A percentile compares a stretch with the other conserved stretches of the same genome.
Evolutionary conservation across 2,797 vertebrate genomes (phyloP).

Genomic region (Sarcophilus harrisii): DNA sequence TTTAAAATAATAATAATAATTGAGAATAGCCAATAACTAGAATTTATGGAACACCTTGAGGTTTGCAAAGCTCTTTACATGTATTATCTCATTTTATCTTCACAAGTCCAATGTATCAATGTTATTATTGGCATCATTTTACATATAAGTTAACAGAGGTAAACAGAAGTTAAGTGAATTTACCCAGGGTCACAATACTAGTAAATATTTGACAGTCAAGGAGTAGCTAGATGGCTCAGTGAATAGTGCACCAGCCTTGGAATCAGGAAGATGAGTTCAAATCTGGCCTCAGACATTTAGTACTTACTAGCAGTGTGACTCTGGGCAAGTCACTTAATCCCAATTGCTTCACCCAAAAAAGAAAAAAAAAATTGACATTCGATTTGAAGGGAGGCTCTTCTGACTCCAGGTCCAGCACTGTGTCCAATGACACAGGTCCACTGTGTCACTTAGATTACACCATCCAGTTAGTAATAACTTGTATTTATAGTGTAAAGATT

Average conservation of each 20-base stretch:
- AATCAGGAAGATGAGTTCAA: too few relatives aligned
- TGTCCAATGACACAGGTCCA: not conserved
- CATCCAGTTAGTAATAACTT: not conserved
- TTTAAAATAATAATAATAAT: not conserved
- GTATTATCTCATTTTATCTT: not conserved
- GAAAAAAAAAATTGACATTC: too few relatives aligned
- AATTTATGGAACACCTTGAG: not conserved
- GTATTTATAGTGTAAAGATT: not conserved
- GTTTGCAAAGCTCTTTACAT: not conserved
- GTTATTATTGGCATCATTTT: not conserved
- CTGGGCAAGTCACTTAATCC: too few relatives aligned
- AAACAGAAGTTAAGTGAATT: not conserved
- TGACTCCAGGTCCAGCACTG: not conserved
- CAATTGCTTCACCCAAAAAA: too few relatives aligned
- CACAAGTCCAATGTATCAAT: not conserved
- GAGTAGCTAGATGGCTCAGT: too few relatives aligned
- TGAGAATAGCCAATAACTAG: not conserved
- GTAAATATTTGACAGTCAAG: not conserved
- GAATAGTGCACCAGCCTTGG: too few relatives aligned
- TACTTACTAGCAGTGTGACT: too few relatives aligned
- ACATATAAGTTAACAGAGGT: not conserved
- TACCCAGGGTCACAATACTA: not conserved
- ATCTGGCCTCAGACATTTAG: too few relatives aligned
- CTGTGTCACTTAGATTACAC: not conserved
- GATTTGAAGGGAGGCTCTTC: too few relatives aligned